Evolutionary conservation across 2,888 invertebrate genomes (phyloP).

Genomic region (Hypena proboscidalis): DNA sequence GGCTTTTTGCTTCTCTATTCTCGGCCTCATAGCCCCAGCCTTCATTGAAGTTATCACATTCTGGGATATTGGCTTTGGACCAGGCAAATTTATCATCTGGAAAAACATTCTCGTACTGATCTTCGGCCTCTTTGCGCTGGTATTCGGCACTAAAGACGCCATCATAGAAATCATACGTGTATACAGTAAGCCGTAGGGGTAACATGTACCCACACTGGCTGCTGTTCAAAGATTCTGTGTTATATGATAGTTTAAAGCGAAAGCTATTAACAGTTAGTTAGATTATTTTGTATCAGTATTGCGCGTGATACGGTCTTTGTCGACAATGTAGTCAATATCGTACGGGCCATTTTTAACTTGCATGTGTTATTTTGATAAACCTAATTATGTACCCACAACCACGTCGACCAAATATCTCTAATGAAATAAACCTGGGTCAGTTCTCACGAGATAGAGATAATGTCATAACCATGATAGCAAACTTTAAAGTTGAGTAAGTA

Average conservation of each 20-base stretch:
- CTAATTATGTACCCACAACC: constrained; percentile 11
- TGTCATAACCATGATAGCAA: no score
- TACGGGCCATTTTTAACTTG: constrained; percentile 13
- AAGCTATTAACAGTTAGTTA: constrained; percentile 36
- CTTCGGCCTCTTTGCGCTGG: constrained; percentile 92
- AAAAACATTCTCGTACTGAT: constrained; percentile 91
- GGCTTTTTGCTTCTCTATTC: constrained; percentile 96
- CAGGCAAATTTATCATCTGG: constrained; percentile 89
- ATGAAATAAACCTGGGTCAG: constrained; percentile 23
- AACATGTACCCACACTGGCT: constrained; percentile 12
- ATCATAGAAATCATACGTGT: constrained; percentile 55
- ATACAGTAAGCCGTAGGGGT: constrained; percentile 45
- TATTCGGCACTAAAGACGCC: constrained; percentile 88
- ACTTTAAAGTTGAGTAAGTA: no score
- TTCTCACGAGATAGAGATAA: no score
- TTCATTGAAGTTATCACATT: constrained; percentile 94
- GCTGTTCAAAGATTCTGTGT: constrained; percentile 36
- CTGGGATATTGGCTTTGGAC: constrained; percentile 93
- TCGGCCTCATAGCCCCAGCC: constrained; percentile 95
- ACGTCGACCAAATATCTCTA: constrained; percentile 18
- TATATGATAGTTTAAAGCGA: constrained; percentile 41
- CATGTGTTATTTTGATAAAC: constrained; percentile 2
- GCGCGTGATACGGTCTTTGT: constrained; percentile 30
- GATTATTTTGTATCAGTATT: constrained; percentile 36
- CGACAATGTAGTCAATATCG: constrained; percentile 19